Base-by-base conservation (phyloP, 2,888 invertebrate genomes). In the Drosophila algonquin region DNA sequence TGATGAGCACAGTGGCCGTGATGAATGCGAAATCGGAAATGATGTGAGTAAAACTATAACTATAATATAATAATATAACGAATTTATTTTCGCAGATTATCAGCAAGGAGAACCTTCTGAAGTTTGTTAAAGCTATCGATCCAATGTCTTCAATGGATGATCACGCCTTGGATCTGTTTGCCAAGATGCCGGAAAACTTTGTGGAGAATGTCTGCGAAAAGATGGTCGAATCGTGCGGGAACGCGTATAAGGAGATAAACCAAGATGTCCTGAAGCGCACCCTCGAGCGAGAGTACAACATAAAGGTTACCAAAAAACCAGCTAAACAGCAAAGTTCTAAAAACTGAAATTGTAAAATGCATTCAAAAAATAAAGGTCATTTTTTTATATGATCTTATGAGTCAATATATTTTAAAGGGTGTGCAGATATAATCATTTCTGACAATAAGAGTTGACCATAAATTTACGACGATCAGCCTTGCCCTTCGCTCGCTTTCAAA, bases 261-360 rank as follows among this genome's bases (percentile, higher is more conserved):
- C 14, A 64, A 1, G 16, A 65, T 2, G 87, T 89, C 1, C 59
- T 89, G 9, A 60, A 84, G 40, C 70, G 87, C 7, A 59, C 45
- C 0, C 46, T 89, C 0, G 89, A 84, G 7, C 67, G 85, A 0
- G 89, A 82, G 14, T 89, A 78, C 18, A 78, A 89, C 7, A 81
- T 87, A 69, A 72, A 77, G 44, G 77, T 85, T 46, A 57, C 85
- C 18, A n/a, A 44, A 4, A 24, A 44, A 8, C 5, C 27, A 24
- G 10, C n/a, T 8, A 51, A 56, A 8, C 1, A 44, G 14, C 30
- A 2, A 21, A 7, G 27, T 53, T 16, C 5, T 9, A 18, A 60
- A 52, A 40, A 44, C n/a, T 21, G 4, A 8, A 61, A 48, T 14
- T 30, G 9, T 18, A 47, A 32, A 3, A 46, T 5, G 12, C 5